Percentiles rank a stretch among this genome's conserved stretches.
These are phyloP conservation scores for Bacillus rossius DNA, from an alignment of 1,140 invertebrate genomes.

Conservation along the genomic window DNA sequence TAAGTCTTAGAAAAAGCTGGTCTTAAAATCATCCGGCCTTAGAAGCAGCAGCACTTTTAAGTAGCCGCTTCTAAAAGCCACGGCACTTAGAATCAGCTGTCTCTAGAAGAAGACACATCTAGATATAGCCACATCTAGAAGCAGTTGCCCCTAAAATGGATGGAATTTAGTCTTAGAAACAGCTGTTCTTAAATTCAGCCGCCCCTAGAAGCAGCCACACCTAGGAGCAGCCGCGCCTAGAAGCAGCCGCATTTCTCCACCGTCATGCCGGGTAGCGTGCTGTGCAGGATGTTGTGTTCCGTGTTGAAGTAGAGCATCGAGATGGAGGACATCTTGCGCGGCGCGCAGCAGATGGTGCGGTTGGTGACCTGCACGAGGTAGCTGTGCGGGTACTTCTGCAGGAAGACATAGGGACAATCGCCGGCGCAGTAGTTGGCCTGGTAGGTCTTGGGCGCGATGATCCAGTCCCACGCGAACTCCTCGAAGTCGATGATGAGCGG, in stretches of 20 bases:
- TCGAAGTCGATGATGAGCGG: slow-evolving; percentile 94
- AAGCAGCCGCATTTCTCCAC: slow-evolving; percentile 89
- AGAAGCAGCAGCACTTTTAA: no score
- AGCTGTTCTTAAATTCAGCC: no score
- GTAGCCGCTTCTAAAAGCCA: no score
- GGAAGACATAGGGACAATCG: slow-evolving; percentile 83
- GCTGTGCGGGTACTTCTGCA: slow-evolving; percentile 89
- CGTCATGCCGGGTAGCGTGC: slow-evolving; percentile 85
- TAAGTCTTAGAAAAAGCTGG: no score
- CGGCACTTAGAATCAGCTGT: no score
- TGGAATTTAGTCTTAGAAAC: no score
- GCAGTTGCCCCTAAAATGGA: no score
- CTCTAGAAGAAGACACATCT: no score
- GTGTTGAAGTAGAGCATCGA: slow-evolving; percentile 91
- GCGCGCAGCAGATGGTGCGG: slow-evolving; percentile 78
- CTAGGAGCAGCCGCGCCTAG: no score
- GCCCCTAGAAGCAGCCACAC: no score
- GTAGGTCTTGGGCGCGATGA: slow-evolving; percentile 93
- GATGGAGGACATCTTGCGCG: slow-evolving; percentile 81
- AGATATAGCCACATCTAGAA: no score
- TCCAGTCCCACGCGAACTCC: slow-evolving; percentile 97
- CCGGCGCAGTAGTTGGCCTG: slow-evolving; percentile 96
- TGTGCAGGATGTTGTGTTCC: slow-evolving; percentile 80
- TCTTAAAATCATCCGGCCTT: no score
- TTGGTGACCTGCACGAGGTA: slow-evolving; percentile 78